phyloP scores from a whole-genome alignment of 1,140 invertebrate species.

The Caenorhabditis latens region DNA sequence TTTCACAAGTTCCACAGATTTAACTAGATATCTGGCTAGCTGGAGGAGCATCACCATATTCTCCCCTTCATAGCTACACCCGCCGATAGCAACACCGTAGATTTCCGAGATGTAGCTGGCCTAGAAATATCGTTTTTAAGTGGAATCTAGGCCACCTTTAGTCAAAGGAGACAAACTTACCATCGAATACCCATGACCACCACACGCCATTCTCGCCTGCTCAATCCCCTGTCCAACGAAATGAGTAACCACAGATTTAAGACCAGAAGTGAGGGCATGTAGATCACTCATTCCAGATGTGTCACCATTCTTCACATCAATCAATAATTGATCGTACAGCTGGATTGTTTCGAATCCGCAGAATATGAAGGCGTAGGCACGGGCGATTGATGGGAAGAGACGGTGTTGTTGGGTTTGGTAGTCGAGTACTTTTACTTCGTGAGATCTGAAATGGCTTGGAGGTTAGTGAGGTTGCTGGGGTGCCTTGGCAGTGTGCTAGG shows the following conservation, averaged over 20 bases:
- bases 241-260: conserved; percentile 88
- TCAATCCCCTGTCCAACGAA: conserved; percentile 85
- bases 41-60: conserved; percentile 92
- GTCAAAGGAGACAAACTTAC: conserved; percentile 81
- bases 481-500: too few species aligned
- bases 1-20: conserved; percentile 60
- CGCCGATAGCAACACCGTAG: conserved; percentile 85
- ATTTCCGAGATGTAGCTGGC: conserved; percentile 87
- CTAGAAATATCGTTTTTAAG: conserved; percentile 80
- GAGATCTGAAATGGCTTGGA: conserved; percentile 80
- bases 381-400: conserved; percentile 86
- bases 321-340: conserved; percentile 81
- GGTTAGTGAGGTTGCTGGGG: too few species aligned
- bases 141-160: conserved; percentile 83
- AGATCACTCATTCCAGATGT: conserved; percentile 79
- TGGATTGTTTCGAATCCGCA: conserved; percentile 85
- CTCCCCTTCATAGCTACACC: conserved; percentile 93
- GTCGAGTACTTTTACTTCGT: conserved; percentile 90
- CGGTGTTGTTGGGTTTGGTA: conserved; percentile 93
- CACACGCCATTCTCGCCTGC: conserved; percentile 86
- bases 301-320: conserved; percentile 77
- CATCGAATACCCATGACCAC: conserved; percentile 91
- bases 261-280: conserved; percentile 89
- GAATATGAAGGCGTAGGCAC: conserved; percentile 85
- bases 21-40: conserved; percentile 82